Evolutionary conservation across 2,113 vertebrate species (phyloP).

Genomic region (Pipra filicauda): DNA sequence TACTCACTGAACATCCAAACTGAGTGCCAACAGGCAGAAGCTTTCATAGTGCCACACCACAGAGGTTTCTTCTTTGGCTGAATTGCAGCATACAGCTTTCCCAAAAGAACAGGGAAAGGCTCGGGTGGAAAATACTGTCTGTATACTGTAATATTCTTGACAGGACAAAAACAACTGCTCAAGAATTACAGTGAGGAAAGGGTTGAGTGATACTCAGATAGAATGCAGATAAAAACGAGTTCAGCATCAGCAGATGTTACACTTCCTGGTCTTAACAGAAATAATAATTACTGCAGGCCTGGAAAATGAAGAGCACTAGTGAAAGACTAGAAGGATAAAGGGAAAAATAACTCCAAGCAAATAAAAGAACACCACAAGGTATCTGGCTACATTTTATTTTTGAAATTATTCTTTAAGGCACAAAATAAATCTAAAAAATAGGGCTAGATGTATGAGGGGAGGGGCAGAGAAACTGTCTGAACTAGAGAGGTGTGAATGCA

Average conservation of each 20-base stretch:
- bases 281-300: not conserved
- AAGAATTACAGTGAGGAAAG: not conserved
- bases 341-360: slow-evolving; percentile 39
- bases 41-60: not conserved
- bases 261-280: not conserved
- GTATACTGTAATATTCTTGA: not conserved
- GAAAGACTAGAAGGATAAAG: not conserved
- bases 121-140: slow-evolving; percentile 22
- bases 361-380: slow-evolving; percentile 40
- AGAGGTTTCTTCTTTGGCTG: slow-evolving; percentile 35
- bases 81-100: slow-evolving; percentile 2
- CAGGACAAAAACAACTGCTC: not conserved
- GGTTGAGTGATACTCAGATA: not conserved
- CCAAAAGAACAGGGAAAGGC: slow-evolving; percentile 5
- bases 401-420: slow-evolving; percentile 76
- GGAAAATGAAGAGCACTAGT: not conserved
- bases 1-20: not conserved
- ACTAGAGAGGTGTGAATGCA: not conserved
- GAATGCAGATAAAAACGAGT: not conserved
- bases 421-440: slow-evolving; percentile 76
- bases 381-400: slow-evolving; percentile 70
- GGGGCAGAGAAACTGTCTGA: not conserved
- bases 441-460: slow-evolving; percentile 10
- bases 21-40: not conserved
- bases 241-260: not conserved